Evolutionary conservation across 2,888 invertebrate species (phyloP).

Genomic region (Palloptera scutellata): DNA sequence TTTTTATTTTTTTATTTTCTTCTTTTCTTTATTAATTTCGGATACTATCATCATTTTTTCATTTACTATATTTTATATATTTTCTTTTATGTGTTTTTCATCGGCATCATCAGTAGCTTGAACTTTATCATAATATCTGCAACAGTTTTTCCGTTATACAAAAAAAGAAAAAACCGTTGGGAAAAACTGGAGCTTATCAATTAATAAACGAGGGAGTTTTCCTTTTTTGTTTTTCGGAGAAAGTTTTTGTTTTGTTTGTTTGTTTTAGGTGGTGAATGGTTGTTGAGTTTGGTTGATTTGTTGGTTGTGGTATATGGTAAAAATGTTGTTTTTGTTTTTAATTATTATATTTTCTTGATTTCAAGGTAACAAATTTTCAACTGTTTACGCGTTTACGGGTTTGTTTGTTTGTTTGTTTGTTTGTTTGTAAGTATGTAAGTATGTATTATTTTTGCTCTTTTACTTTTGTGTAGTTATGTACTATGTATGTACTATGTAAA

Average conservation of each 20-base stretch:
- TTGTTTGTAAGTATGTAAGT: background rate
- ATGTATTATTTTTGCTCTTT: slow-evolving; percentile 4
- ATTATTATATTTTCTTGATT: background rate
- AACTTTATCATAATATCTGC: slow-evolving; percentile 2
- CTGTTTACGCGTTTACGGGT: slow-evolving; percentile 16
- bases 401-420: slow-evolving; percentile 22
- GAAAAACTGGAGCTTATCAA: too few species aligned
- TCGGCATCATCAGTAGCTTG: background rate
- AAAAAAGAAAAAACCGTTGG: too few species aligned
- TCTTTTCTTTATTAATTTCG: slow-evolving; percentile 23
- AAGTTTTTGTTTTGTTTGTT: slow-evolving; percentile 13
- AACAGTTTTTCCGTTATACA: background rate
- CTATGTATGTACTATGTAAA: background rate
- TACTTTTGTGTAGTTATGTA: background rate
- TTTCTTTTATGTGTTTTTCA: slow-evolving; percentile 13
- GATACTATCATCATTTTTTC: slow-evolving; percentile 15
- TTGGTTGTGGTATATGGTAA: slow-evolving; percentile 5
- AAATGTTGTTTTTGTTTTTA: background rate
- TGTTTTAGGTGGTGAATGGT: slow-evolving; percentile 16
- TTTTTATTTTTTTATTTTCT: slow-evolving; percentile 28
- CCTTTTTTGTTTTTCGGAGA: slow-evolving; percentile 19
- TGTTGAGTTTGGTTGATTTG: slow-evolving; percentile 4
- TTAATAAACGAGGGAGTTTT: slow-evolving; percentile 21
- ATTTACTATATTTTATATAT: slow-evolving; percentile 23
- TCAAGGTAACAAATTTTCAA: background rate